A percentile compares a stretch with the other conserved stretches of the same genome.
These are phyloP conservation scores for Staurois parvus DNA, from an alignment of 2,797 vertebrate genomes.

Conservation along the genomic window DNA sequence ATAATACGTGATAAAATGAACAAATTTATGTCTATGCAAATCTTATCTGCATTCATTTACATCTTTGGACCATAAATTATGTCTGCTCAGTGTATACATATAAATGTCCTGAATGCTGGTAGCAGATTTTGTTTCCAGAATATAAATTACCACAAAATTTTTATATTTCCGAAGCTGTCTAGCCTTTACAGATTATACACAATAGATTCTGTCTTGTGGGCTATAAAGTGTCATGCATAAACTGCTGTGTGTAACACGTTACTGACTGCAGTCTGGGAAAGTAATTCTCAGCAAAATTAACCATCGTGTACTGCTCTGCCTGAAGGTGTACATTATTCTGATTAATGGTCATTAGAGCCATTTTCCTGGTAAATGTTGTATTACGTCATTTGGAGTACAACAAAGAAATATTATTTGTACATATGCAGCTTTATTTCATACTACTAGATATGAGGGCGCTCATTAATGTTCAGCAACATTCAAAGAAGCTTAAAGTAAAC, in stretches of 20 bases:
- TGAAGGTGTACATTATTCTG: slow-evolving; percentile 23
- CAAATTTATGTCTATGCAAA: too few species aligned
- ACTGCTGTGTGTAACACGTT: slow-evolving; percentile 55
- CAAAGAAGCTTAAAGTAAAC: too few species aligned
- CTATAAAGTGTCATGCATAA: slow-evolving; percentile 62
- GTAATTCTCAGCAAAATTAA: slow-evolving; percentile 22
- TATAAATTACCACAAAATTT: slow-evolving; percentile 14
- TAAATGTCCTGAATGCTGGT: background rate
- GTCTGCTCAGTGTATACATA: slow-evolving; percentile 13
- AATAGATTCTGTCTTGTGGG: background rate
- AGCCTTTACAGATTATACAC: slow-evolving; percentile 47
- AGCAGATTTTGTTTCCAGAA: background rate
- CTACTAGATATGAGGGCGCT: slow-evolving; percentile 17
- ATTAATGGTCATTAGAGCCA: slow-evolving; percentile 48
- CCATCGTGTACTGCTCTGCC: slow-evolving; percentile 25
- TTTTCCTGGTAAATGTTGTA: slow-evolving; percentile 25
- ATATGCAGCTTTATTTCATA: slow-evolving; percentile 24
- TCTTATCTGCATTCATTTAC: too few species aligned
- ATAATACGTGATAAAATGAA: too few species aligned
- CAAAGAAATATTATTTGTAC: slow-evolving; percentile 36
- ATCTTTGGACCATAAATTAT: too few species aligned
- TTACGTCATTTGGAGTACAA: slow-evolving; percentile 5
- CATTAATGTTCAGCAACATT: background rate
- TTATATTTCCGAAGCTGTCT: slow-evolving; percentile 53
- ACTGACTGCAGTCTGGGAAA: slow-evolving; percentile 33